phyloP scores from a whole-genome alignment of 2,888 invertebrate species.

The Blera fallax region DNA sequence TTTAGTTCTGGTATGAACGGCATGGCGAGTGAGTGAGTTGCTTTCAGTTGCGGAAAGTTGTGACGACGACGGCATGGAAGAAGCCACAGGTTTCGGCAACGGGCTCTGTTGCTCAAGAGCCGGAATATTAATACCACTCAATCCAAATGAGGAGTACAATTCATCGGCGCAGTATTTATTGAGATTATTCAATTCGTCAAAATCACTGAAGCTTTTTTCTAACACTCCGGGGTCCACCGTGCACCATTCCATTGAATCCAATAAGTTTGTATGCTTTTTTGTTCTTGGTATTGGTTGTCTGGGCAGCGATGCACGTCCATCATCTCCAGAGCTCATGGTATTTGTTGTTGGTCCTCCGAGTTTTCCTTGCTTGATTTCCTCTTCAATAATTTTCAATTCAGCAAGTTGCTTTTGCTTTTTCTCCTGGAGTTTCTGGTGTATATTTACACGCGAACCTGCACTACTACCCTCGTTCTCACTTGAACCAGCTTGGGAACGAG shows the following conservation, averaged over 20 bases:
- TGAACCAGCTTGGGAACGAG: slow-evolving; percentile 84
- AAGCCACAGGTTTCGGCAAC: slow-evolving; percentile 65
- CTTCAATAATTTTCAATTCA: slow-evolving; percentile 90
- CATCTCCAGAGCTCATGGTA: slow-evolving; percentile 83
- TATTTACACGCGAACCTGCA: slow-evolving; percentile 90
- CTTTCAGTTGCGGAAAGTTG: slow-evolving; percentile 74
- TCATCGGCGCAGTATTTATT: slow-evolving; percentile 75
- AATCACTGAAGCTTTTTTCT: slow-evolving; percentile 81
- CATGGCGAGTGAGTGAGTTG: slow-evolving; percentile 75
- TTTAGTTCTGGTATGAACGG: slow-evolving; percentile 57
- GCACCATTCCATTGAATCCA: slow-evolving; percentile 80
- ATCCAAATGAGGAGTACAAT: slow-evolving; percentile 74
- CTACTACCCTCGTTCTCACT: slow-evolving; percentile 90
- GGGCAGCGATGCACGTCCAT: slow-evolving; percentile 80
- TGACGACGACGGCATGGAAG: slow-evolving; percentile 75
- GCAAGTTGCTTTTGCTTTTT: slow-evolving; percentile 94
- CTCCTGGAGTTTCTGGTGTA: slow-evolving; percentile 92
- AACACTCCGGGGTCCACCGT: slow-evolving; percentile 57
- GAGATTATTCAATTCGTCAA: slow-evolving; percentile 75
- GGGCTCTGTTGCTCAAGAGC: slow-evolving; percentile 74
- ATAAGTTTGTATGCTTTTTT: slow-evolving; percentile 85
- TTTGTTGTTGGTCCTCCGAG: slow-evolving; percentile 84
- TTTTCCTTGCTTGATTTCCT: slow-evolving; percentile 93
- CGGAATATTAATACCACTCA: slow-evolving; percentile 76
- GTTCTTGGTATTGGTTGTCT: slow-evolving; percentile 87